These are phyloP conservation scores for Rhea pennata DNA, from an alignment of 2,113 vertebrate species.

Conservation along the genomic window DNA sequence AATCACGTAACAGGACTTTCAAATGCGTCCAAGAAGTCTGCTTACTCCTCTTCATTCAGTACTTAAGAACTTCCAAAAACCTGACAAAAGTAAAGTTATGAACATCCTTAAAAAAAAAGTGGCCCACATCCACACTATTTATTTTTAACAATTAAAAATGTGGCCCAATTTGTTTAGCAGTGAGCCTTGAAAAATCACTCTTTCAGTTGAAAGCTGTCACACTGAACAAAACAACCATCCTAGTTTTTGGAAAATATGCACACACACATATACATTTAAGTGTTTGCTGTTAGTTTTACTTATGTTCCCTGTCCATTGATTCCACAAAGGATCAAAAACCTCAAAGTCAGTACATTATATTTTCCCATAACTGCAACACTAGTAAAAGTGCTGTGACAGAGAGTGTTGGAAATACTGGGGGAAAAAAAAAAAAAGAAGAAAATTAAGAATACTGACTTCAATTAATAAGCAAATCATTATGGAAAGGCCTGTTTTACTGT, in stretches of 20 bases:
- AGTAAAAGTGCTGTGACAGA: no score
- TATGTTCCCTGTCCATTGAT: no score
- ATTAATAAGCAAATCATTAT: neutral
- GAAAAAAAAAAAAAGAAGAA: neutral
- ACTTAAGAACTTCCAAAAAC: neutral
- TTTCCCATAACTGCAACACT: neutral
- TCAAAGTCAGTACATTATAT: rapidly evolving
- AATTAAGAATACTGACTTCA: neutral
- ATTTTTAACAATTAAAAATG: neutral
- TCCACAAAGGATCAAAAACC: neutral
- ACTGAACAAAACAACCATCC: neutral
- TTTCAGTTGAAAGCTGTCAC: neutral
- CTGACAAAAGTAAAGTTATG: neutral
- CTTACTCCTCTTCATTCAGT: rapidly evolving
- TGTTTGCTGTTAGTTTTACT: neutral
- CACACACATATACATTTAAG: no score
- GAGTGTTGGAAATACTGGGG: neutral
- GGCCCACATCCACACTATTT: neutral
- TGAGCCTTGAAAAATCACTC: neutral
- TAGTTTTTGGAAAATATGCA: no score
- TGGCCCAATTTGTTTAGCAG: neutral
- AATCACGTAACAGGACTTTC: neutral
- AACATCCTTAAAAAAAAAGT: neutral
- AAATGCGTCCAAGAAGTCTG: neutral
- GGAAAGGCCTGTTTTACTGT: neutral